Evolutionary conservation across 2,888 invertebrate genomes (phyloP), one percentile per base, ranked within the genome.

Genomic region (Epinotia nisella): DNA sequence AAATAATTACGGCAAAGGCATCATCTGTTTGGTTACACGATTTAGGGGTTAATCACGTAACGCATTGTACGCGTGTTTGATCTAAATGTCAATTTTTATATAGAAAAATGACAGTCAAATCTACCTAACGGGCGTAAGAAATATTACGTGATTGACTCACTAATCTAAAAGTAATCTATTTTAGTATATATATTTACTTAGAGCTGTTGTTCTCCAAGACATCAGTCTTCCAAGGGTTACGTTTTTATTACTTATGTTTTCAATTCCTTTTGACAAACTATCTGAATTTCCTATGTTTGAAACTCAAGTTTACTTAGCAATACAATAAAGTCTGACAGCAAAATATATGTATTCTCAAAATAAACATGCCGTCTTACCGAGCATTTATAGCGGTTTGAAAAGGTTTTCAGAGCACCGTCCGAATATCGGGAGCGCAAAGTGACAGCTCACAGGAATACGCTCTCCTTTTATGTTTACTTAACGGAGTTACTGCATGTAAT

Each of bases 311-410:
- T 49, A 58, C 29, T 29, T 21, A 9, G 35, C 35, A 35, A 21
- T 56, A 56, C 2, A 58, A 58, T 29, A n/a, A 29, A 29, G n/a
- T 29, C n/a, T 9, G 21, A 58, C 56, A 56, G 15, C 24, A 24
- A 56, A 13, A 15, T 58, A 58, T 58, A n/a, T 56, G 2, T 21
- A n/a, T 29, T 58, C 29, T 58, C n/a, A 7, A 24, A 56, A 29
- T 56, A 56, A 58, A 58, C 29, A 29, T 58, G 58, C 13, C 13
- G 24, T 29, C 41, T 66, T 41, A 66, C 21, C 66, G 56, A n/a
- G 45, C 55, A 17, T 56, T 13, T 58, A 59, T 29, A 39, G 11
- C 41, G 66, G 3, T 67, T 24, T n/a, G 35, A 55, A 41, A 56
- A 62, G 70, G 45, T 24, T 29, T 29, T 55, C 55, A 62, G 29